Evolutionary conservation across 1,140 invertebrate species (phyloP).

Genomic region (Aporrectodea caliginosa): DNA sequence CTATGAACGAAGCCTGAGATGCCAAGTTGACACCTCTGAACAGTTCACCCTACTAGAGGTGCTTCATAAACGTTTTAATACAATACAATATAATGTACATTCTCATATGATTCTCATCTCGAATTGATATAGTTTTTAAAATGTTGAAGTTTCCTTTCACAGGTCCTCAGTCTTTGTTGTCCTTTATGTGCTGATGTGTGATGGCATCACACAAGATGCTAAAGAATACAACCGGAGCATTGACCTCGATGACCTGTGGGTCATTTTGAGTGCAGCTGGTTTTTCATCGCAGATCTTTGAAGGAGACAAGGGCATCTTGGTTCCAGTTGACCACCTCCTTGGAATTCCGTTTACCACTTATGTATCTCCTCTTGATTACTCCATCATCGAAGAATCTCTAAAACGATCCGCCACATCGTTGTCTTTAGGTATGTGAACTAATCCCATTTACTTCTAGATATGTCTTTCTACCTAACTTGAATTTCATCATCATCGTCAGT

Average conservation of each 20-base stretch:
- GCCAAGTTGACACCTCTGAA: too few species aligned
- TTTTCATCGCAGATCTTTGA: background rate
- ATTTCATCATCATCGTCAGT: too few species aligned
- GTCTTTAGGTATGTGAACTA: background rate
- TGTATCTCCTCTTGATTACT: background rate
- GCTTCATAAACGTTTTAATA: too few species aligned
- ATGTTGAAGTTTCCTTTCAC: too few species aligned
- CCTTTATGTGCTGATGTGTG: background rate
- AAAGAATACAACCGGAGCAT: background rate
- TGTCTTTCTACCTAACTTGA: too few species aligned
- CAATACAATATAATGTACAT: too few species aligned
- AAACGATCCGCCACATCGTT: background rate
- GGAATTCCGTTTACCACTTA: background rate
- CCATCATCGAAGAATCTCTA: background rate
- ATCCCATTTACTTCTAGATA: too few species aligned
- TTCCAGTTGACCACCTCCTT: background rate
- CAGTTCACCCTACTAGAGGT: too few species aligned
- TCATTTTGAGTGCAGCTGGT: background rate
- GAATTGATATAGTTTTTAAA: too few species aligned
- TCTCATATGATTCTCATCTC: too few species aligned
- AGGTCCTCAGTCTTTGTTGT: background rate
- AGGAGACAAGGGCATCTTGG: background rate
- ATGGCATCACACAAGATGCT: background rate
- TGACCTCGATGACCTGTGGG: background rate
- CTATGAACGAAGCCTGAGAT: too few species aligned